Evolutionary conservation across 2,888 invertebrate genomes (phyloP).

Genomic region (Tineola bisselliella): DNA sequence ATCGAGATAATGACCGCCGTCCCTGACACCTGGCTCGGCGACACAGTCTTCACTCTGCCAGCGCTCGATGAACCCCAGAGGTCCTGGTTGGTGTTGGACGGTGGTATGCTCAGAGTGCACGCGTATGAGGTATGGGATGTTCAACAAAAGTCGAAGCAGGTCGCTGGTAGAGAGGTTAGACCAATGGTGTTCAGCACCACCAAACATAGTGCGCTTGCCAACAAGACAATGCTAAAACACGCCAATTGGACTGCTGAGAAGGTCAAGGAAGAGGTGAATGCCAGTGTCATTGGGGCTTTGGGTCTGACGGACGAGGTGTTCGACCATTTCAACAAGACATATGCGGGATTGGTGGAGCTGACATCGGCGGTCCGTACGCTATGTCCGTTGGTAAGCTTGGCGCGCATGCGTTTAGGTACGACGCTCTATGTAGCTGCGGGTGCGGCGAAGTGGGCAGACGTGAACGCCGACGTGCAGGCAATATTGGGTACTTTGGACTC

Average conservation of each 20-base stretch:
- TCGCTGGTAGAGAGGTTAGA: conserved; percentile 48
- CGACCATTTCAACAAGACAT: conserved; percentile 73
- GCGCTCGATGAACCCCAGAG: conserved; percentile 72
- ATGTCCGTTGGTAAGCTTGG: conserved; percentile 78
- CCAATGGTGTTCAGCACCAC: conserved; percentile 77
- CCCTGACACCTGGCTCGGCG: conserved; percentile 76
- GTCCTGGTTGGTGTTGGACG: conserved; percentile 83
- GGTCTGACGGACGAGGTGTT: conserved; percentile 72
- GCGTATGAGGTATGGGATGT: conserved; percentile 73
- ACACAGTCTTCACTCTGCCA: conserved; percentile 69
- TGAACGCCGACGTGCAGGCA: conserved; percentile 78
- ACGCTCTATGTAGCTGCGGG: conserved; percentile 81
- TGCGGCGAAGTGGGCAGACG: conserved; percentile 44
- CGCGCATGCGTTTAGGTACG: conserved; percentile 69
- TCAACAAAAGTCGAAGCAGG: conserved; percentile 41
- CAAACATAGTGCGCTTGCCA: conserved; percentile 76
- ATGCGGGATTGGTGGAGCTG: conserved; percentile 75
- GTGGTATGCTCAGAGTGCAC: conserved; percentile 72
- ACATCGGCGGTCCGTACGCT: conserved; percentile 82
- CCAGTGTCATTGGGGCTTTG: conserved; percentile 71
- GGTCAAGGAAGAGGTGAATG: conserved; percentile 71
- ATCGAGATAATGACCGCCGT: conserved; percentile 73
- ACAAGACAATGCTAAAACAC: conserved; percentile 68
- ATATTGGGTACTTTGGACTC: conserved; percentile 82
- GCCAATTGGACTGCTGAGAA: conserved; percentile 73